These are phyloP conservation scores for Perizoma affinitatum DNA, from an alignment of 2,888 invertebrate genomes.

Conservation along the genomic window DNA sequence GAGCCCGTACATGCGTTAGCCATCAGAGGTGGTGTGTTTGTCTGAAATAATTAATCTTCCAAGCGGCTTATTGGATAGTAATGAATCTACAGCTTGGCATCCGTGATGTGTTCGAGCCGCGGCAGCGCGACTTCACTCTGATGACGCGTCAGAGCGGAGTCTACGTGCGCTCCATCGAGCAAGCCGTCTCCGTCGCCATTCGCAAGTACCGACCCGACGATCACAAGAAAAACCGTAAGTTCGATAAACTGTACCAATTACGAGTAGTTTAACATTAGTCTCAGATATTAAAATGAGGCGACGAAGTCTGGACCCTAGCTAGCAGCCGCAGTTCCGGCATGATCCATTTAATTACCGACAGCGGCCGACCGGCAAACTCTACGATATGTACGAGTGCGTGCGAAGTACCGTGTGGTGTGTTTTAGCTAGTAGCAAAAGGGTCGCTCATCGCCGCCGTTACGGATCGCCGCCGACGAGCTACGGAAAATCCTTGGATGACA, in stretches of 20 bases:
- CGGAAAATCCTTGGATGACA: conserved; percentile 64
- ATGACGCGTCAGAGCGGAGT: conserved; percentile 91
- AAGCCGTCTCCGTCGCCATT: conserved; percentile 92
- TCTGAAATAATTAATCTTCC: too few species aligned
- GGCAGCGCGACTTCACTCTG: conserved; percentile 89
- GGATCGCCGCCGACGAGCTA: conserved; percentile 42
- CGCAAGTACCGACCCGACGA: conserved; percentile 88
- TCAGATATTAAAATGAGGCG: conserved; percentile 34
- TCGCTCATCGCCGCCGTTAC: conserved; percentile 47
- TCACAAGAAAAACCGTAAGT: conserved; percentile 81
- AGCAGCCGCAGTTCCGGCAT: conserved; percentile 59
- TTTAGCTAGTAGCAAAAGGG: conserved; percentile 44
- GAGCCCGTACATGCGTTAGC: too few species aligned
- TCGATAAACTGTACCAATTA: conserved; percentile 14
- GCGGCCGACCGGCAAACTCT: conserved; percentile 28
- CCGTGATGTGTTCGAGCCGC: conserved; percentile 91
- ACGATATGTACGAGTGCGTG: conserved; percentile 25
- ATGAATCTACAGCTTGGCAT: conserved; percentile 86
- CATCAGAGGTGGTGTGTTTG: too few species aligned
- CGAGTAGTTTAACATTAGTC: neutral
- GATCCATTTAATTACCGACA: conserved; percentile 66
- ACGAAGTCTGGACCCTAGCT: conserved; percentile 34
- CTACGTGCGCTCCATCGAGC: conserved; percentile 93
- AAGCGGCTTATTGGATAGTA: too few species aligned
- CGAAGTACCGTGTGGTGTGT: conserved; percentile 33